Percentiles rank a stretch among this genome's conserved stretches.
Conservation (phyloP, 1,140 invertebrate species). For the Leptoteleia sp. region DNA sequence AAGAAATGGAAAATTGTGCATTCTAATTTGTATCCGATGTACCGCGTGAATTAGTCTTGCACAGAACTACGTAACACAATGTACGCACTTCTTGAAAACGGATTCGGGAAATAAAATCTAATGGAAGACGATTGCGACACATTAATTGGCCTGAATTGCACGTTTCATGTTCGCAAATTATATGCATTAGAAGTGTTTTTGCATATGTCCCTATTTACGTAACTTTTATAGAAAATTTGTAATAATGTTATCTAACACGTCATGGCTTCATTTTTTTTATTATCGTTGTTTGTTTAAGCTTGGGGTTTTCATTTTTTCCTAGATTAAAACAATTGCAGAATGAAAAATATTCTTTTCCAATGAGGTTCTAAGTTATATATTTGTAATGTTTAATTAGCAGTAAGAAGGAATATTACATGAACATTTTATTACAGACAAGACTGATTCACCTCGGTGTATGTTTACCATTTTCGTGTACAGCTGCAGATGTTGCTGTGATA, state of each 20-base stretch:
- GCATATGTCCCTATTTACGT: slow-evolving; percentile 1
- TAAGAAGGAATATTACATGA: too few species aligned
- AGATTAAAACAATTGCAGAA: neutral
- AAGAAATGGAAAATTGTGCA: neutral
- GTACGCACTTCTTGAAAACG: slow-evolving; percentile 7
- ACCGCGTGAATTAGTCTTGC: neutral
- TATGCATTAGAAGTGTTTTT: slow-evolving; percentile 18
- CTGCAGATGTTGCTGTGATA: slow-evolving; percentile 83
- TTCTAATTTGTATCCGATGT: neutral
- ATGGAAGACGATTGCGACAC: slow-evolving; percentile 26
- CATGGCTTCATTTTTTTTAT: neutral
- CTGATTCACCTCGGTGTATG: slow-evolving; percentile 87
- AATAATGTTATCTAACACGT: slow-evolving; percentile 39
- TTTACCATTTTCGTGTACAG: slow-evolving; percentile 85
- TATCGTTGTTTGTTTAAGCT: slow-evolving; percentile 7
- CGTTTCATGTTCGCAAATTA: slow-evolving; percentile 21
- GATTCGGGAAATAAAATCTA: slow-evolving; percentile 24
- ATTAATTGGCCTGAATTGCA: slow-evolving; percentile 37
- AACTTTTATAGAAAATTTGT: slow-evolving; percentile 28
- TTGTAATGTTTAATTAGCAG: too few species aligned
- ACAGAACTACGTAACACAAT: slow-evolving; percentile 7
- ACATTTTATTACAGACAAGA: slow-evolving; percentile 70
- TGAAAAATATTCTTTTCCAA: too few species aligned
- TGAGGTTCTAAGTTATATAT: too few species aligned
- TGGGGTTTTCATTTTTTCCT: neutral